Evolutionary conservation across 2,797 vertebrate genomes (phyloP).

Genomic region (Acanthis flammea): DNA sequence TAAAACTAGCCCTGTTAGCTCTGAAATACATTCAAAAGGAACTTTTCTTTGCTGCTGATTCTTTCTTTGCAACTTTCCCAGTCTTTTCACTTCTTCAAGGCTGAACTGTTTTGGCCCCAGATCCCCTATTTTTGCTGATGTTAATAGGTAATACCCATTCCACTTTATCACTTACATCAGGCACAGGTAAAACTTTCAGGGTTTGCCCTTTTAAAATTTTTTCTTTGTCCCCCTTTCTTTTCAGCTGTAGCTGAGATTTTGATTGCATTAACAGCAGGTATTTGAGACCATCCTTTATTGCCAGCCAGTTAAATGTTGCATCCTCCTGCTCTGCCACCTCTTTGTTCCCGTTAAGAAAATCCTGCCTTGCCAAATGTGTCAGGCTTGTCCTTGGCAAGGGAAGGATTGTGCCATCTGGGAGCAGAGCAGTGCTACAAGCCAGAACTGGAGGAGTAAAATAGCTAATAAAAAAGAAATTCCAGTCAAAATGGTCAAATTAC

Average conservation of each 20-base stretch:
- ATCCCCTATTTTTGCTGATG: neutral
- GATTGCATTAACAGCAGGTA: neutral
- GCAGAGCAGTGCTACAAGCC: neutral
- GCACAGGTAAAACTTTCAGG: neutral
- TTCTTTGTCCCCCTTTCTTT: accelerated
- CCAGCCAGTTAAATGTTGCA: neutral
- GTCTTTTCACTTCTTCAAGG: neutral
- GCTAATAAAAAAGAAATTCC: neutral
- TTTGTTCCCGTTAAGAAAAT: neutral
- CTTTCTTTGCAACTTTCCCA: neutral
- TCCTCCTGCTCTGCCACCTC: neutral
- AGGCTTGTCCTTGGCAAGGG: neutral
- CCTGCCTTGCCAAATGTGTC: neutral
- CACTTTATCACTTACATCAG: neutral
- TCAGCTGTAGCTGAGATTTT: neutral
- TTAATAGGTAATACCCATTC: neutral
- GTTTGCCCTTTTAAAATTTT: neutral
- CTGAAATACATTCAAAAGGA: neutral
- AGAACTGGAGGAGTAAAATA: neutral
- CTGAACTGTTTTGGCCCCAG: neutral
- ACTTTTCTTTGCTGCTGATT: neutral
- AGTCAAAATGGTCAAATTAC: neutral
- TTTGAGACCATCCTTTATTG: neutral
- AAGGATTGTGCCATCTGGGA: neutral
- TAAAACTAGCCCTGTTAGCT: neutral